A percentile compares a stretch with the other conserved stretches of the same genome.
Evolutionary conservation across 2,888 invertebrate species (phyloP).

Genomic region (Xanthorhoe spadicearia): DNA sequence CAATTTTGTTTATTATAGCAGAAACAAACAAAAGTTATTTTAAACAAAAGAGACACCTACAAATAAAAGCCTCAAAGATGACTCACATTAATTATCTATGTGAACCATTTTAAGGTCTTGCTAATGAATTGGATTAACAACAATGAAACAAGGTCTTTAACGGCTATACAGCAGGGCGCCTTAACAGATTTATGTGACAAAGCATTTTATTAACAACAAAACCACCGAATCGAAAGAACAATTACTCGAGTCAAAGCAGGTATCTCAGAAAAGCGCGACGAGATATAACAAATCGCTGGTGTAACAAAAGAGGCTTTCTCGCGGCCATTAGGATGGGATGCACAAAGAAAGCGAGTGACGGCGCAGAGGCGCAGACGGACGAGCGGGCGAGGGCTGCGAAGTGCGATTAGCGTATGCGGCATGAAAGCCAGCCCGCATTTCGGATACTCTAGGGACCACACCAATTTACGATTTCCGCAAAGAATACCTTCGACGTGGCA

Average conservation of each 20-base stretch:
- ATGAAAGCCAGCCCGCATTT: conserved; percentile 53
- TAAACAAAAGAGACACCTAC: conserved; percentile 32
- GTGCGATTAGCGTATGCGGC: conserved; percentile 76
- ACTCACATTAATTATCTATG: conserved; percentile 29
- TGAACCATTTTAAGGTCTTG: conserved; percentile 44
- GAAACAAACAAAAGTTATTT: conserved; percentile 38
- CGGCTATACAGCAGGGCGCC: conserved; percentile 61
- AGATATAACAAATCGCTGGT: conserved; percentile 81
- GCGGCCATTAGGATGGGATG: conserved; percentile 79
- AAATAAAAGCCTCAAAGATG: conserved; percentile 35
- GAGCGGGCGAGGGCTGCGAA: conserved; percentile 50
- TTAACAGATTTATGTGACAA: conserved; percentile 81
- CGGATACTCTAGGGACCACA: conserved; percentile 50
- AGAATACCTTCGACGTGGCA: conserved; percentile 76
- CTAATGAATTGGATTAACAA: conserved; percentile 72
- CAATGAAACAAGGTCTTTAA: conserved; percentile 67
- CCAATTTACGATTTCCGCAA: conserved; percentile 82
- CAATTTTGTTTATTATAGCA: conserved; percentile 23
- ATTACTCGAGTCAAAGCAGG: conserved; percentile 82
- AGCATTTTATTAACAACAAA: conserved; percentile 81
- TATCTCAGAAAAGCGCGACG: conserved; percentile 76
- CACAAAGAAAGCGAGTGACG: conserved; percentile 64
- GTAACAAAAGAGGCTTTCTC: conserved; percentile 83
- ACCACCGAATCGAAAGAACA: conserved; percentile 81
- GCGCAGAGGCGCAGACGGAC: conserved; percentile 45